Evolutionary conservation across 2,797 vertebrate species (phyloP), one percentile per base, ranked within the genome.

Genomic region (Myiotriccus ornatus): DNA sequence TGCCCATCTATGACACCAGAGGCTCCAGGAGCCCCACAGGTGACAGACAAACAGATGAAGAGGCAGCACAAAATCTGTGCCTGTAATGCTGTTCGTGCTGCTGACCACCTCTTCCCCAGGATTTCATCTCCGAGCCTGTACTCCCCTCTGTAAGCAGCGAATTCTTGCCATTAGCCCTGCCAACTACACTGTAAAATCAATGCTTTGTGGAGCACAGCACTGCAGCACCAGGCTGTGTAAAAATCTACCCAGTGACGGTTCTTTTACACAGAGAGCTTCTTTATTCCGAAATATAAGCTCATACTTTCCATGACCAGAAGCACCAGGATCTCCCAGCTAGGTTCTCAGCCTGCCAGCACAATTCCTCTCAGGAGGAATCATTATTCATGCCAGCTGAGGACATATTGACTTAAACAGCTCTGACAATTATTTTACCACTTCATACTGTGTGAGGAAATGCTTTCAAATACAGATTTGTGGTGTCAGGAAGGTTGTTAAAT

Each of bases 341-440:
- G 39, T 68, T 86, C 8, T 2, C 37, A 74, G 71, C 44, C 50
- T 52, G 77, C 70, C 35, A 60, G 53, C 55, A 65, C 25, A 49
- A 10, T 7, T 78, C 62, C 44, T 84, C 87, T 60, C 60, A 28
- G 30, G 24, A 87, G 17, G 50, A 92, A 78, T 46, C 34, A 91
- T 89, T 87, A 87, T 55, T 94, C 74, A 63, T 69, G 52, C 43
- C 43, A 60, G 70, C 37, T 67, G 52, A 92, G 62, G 57, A 88
- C 9, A 14, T 39, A 83, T 3, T 87, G 87, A 89, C 69, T 90
- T 89, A 60, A 94, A 85, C 47, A 86, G 67, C 62, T 44, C 27
- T 44, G 50, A 84, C 62, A 75, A 89, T 81, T 87, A 87, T 76
- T 95, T 65, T 46, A 93, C 37, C 43, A 67, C 62, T 87, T 90